Conservation (phyloP, 2,888 invertebrate genomes). For the Drosophila gaucha region DNA sequence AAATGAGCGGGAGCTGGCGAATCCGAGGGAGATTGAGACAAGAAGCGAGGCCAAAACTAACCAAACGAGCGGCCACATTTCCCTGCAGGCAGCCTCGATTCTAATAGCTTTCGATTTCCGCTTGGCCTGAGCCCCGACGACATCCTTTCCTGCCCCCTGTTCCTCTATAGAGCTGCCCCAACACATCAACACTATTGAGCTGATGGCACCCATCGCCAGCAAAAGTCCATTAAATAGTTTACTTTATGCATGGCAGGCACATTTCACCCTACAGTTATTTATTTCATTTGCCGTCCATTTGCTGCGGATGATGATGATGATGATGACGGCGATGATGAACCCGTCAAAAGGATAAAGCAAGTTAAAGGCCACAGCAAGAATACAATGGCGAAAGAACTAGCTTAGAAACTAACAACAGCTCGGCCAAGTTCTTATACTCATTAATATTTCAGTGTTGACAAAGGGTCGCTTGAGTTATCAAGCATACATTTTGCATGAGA, state of each 20-base stretch:
- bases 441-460: neutral
- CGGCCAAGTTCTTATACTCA: conserved; percentile 35
- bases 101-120: conserved; percentile 78
- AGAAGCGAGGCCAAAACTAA: conserved; percentile 28
- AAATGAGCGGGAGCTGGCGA: conserved; percentile 49
- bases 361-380: conserved; percentile 49
- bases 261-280: conserved; percentile 74
- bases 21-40: neutral
- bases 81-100: conserved; percentile 55
- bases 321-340: conserved; percentile 59
- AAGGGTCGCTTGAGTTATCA: conserved; percentile 11
- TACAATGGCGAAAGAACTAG: conserved; percentile 38
- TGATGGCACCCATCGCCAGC: conserved; percentile 59
- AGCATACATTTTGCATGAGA: neutral
- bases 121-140: conserved; percentile 13
- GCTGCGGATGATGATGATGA: conserved; percentile 34
- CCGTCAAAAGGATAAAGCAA: conserved; percentile 67
- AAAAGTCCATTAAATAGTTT: conserved; percentile 79
- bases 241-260: conserved; percentile 78
- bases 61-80: conserved; percentile 27
- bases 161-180: too few relatives aligned
- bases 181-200: conserved; percentile 27
- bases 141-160: neutral
- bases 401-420: conserved; percentile 20
- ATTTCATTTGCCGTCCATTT: conserved; percentile 69